Base-by-base conservation (phyloP, 2,113 vertebrate species). In the Neoarius graeffei region DNA sequence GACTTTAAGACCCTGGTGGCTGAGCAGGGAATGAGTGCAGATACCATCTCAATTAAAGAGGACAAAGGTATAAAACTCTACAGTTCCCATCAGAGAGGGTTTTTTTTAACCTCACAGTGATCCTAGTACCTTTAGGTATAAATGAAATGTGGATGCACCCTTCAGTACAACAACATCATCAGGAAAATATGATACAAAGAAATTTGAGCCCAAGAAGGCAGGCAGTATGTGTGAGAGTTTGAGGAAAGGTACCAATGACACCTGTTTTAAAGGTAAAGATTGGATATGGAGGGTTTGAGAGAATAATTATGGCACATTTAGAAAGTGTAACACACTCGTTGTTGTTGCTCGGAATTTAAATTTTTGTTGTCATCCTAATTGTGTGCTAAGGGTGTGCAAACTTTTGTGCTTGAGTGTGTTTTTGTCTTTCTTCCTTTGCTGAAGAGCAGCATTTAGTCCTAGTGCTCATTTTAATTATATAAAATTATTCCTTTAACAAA, bases 1-100 rank as follows among this genome's bases (percentile, higher is more conserved):
- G 94, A 96, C 52, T 99, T 98, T 93, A 94, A 91, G 91, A 95
- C 94, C 59, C 90, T 97, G 56, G 96, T 94, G 69, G 90, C 92
- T 90, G 88, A 96, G 0, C 93, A 96, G 88, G 97, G 96, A 59
- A 95, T 99, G 88, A 91, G 91, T 0, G 87, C 92, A 0, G 94
- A 96, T n/a, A 86, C 91, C 81, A 92, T 98, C 64, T 88, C 95
- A 88, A 92, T 93, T 11, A 90, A 96, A 90, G 42, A 91, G 11
- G 89, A 99, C 93, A 96, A 93, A 97, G 97, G 98, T 97, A 19
- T 83, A 6, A 48, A 35, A 57, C 23, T 23, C 11, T 17, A 9
- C 35, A 30, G 27, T 76, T 64, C 9, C 83, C 25, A 73, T 20
- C 4, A 81, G 19, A 48, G 15, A 35, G 27, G 30, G 27, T 4